These are phyloP conservation scores for Scomber colias DNA, from an alignment of 2,113 vertebrate genomes.

Conservation along the genomic window DNA sequence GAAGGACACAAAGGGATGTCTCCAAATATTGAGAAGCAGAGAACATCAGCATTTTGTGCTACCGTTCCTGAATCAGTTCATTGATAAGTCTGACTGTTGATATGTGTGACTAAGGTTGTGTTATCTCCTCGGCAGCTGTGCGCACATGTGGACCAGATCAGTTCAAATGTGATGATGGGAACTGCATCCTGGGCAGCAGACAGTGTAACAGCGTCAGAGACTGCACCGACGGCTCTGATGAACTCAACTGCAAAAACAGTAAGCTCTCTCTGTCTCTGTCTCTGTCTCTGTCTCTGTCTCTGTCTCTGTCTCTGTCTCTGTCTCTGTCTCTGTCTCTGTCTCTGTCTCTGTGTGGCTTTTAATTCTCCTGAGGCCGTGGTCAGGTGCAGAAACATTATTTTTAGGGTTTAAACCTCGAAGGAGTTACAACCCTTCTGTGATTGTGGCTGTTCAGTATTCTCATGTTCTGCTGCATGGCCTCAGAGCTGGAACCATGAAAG, in stretches of 20 bases:
- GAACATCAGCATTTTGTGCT: too few species aligned
- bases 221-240: conserved; percentile 94
- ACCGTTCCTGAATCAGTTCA: too few species aligned
- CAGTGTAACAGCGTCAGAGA: conserved; percentile 94
- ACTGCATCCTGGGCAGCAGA: conserved; percentile 91
- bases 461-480: too few species aligned
- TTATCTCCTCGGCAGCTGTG: conserved; percentile 84
- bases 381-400: neutral
- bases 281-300: neutral
- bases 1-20: too few species aligned
- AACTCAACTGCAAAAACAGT: conserved; percentile 93
- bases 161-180: conserved; percentile 95
- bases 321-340: neutral
- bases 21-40: too few species aligned
- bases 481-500: too few species aligned
- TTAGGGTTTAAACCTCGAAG: too few species aligned
- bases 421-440: too few species aligned
- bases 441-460: too few species aligned
- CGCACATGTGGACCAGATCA: conserved; percentile 93
- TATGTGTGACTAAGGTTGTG: neutral
- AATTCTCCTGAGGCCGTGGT: neutral
- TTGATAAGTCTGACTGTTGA: too few species aligned
- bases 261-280: conserved; percentile 24
- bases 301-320: neutral
- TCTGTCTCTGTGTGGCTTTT: neutral